These are phyloP conservation scores for Drosophila subsilvestris DNA, from an alignment of 2,888 invertebrate genomes.

Conservation along the genomic window DNA sequence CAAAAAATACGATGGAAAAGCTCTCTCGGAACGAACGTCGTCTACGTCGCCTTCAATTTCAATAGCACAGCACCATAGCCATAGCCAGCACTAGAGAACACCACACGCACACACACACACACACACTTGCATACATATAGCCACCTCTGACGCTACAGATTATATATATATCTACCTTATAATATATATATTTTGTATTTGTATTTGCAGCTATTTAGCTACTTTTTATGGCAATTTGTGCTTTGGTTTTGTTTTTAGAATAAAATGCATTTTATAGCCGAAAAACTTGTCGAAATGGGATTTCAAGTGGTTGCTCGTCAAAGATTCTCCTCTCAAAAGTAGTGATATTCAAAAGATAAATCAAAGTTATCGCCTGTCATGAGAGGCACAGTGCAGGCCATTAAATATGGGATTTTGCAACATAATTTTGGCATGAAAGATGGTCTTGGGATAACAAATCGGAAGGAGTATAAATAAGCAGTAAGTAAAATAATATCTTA, in stretches of 20 bases:
- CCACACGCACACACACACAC: slow-evolving; percentile 34
- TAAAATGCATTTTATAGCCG: slow-evolving; percentile 28
- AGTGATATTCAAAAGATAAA: slow-evolving; percentile 8
- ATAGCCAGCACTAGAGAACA: slow-evolving; percentile 48
- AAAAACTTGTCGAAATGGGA: slow-evolving; percentile 6
- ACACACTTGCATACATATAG: slow-evolving; percentile 20
- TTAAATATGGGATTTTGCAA: not conserved
- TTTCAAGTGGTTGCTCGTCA: not conserved
- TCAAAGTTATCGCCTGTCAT: slow-evolving; percentile 19
- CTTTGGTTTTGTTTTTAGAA: slow-evolving; percentile 18
- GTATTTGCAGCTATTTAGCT: slow-evolving; percentile 58
- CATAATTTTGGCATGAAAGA: not conserved
- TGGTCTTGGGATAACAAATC: too few relatives aligned
- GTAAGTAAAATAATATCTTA: too few relatives aligned
- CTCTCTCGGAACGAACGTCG: slow-evolving; percentile 48
- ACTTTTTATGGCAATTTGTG: slow-evolving; percentile 56
- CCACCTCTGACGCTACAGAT: slow-evolving; percentile 20
- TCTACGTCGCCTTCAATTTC: slow-evolving; percentile 73
- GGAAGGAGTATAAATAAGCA: too few relatives aligned
- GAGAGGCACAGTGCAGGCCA: not conserved
- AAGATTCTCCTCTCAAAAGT: not conserved
- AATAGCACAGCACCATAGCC: slow-evolving; percentile 55
- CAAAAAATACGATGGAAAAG: slow-evolving; percentile 65
- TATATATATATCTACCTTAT: slow-evolving; percentile 8
- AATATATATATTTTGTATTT: slow-evolving; percentile 2